phyloP scores from a whole-genome alignment of 2,113 vertebrate species.

The rat (Rattus norvegicus) region DNA sequence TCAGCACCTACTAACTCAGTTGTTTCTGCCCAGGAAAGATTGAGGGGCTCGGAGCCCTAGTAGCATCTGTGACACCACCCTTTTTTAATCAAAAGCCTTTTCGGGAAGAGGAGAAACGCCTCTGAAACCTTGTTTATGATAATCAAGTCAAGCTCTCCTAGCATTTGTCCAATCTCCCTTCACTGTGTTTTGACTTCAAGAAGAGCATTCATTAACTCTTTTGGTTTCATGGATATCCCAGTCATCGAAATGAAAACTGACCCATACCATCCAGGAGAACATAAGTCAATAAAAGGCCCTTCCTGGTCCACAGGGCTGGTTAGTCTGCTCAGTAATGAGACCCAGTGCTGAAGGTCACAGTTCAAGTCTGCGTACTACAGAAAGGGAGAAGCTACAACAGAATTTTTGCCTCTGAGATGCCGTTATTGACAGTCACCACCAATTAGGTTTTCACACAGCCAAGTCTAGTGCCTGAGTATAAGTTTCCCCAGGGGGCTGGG shows the following conservation, averaged over 20 bases:
- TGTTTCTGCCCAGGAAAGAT: not conserved
- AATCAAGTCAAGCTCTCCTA: not conserved
- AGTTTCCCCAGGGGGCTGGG: not conserved
- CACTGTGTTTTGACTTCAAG: not conserved
- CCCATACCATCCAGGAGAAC: not conserved
- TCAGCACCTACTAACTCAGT: not conserved
- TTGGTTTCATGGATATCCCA: not conserved
- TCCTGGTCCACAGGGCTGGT: no score
- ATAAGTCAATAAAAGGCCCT: not conserved
- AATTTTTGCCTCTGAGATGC: not conserved
- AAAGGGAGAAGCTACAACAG: not conserved
- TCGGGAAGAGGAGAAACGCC: not conserved
- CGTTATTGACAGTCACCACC: not conserved
- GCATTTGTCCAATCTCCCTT: not conserved
- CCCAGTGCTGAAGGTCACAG: not conserved
- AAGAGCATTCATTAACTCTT: not conserved
- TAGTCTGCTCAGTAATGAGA: not conserved
- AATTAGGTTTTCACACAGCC: not conserved
- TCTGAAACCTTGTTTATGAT: not conserved
- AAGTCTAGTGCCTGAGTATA: not conserved
- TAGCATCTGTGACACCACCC: no score
- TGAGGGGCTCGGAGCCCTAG: no score
- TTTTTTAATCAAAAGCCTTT: not conserved
- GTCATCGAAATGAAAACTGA: not conserved
- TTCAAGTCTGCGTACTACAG: not conserved